A percentile compares a stretch with the other conserved stretches of the same genome.
These are phyloP conservation scores for Aspiorhynchus laticeps DNA, from an alignment of 2,113 vertebrate genomes.

Conservation along the genomic window DNA sequence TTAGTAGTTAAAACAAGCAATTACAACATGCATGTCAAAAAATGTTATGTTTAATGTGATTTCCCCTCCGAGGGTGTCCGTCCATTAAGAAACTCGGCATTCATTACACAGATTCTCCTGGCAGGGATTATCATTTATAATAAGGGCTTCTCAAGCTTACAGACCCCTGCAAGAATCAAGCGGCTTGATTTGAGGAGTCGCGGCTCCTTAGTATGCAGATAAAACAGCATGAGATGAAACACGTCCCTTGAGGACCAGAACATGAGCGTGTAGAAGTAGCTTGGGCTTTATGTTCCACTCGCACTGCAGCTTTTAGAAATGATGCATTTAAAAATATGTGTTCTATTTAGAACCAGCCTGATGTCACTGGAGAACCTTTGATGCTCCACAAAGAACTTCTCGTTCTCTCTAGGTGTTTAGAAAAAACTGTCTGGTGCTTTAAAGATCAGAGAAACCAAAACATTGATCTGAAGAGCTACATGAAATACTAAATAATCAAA, in stretches of 20 bases:
- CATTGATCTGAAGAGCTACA: not conserved
- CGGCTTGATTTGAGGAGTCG: conserved; percentile 6
- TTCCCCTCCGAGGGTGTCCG: conserved; percentile 1
- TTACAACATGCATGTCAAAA: conserved; percentile 27
- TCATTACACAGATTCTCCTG: conserved; percentile 29
- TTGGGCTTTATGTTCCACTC: conserved; percentile 1
- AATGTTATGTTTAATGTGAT: conserved; percentile 1
- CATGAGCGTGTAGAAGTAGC: not conserved
- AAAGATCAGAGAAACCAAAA: not conserved
- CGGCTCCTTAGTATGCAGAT: conserved; percentile 28
- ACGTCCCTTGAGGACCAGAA: not conserved
- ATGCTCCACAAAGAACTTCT: not conserved
- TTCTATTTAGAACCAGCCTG: conserved; percentile 6
- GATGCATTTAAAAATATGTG: not conserved
- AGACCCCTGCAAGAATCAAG: conserved; percentile 13
- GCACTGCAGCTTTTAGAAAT: not conserved
- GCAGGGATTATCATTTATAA: conserved; percentile 30
- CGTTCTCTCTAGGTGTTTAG: not conserved
- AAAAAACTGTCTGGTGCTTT: not conserved
- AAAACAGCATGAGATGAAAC: conserved; percentile 38
- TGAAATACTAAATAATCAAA: not conserved
- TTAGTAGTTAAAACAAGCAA: conserved; percentile 32
- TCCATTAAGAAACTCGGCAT: conserved; percentile 12
- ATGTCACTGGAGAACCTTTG: not conserved
- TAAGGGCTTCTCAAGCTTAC: conserved; percentile 12